phyloP scores from a whole-genome alignment of 2,797 vertebrate genomes.

The Poeciliopsis infans region DNA sequence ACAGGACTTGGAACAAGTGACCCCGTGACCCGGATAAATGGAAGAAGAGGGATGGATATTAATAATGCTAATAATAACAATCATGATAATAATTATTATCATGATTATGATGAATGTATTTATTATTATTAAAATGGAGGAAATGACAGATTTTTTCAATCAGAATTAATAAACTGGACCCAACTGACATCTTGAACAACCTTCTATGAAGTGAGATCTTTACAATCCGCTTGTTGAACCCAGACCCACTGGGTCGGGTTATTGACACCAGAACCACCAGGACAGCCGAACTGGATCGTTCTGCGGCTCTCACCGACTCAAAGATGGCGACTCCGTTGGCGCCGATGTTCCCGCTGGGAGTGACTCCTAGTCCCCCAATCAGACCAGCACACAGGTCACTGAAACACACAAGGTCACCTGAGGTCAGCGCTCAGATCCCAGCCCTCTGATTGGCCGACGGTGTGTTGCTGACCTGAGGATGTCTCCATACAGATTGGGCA shows the following conservation, averaged over 20 bases:
- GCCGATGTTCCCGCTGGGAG: conserved; percentile 96
- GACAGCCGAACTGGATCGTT: not conserved
- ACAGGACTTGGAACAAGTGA: too few relatives aligned
- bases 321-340: conserved; percentile 95
- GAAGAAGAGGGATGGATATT: too few relatives aligned
- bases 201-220: too few relatives aligned
- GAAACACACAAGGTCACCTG: conserved; percentile 30
- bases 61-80: too few relatives aligned
- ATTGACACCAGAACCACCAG: not conserved
- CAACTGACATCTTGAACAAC: too few relatives aligned
- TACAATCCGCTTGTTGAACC: not conserved
- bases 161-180: too few relatives aligned
- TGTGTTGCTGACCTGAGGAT: conserved; percentile 86
- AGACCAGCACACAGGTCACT: conserved; percentile 95
- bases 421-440: not conserved
- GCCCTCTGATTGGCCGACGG: not conserved
- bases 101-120: too few relatives aligned
- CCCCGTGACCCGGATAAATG: too few relatives aligned
- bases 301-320: conserved; percentile 85
- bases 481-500: conserved; percentile 97
- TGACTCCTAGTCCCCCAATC: conserved; percentile 96
- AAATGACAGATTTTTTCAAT: too few relatives aligned
- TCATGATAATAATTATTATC: too few relatives aligned
- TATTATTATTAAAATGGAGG: too few relatives aligned
- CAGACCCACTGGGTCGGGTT: not conserved